Conservation (phyloP, 2,888 invertebrate species). For the Cyclophora punctaria region DNA sequence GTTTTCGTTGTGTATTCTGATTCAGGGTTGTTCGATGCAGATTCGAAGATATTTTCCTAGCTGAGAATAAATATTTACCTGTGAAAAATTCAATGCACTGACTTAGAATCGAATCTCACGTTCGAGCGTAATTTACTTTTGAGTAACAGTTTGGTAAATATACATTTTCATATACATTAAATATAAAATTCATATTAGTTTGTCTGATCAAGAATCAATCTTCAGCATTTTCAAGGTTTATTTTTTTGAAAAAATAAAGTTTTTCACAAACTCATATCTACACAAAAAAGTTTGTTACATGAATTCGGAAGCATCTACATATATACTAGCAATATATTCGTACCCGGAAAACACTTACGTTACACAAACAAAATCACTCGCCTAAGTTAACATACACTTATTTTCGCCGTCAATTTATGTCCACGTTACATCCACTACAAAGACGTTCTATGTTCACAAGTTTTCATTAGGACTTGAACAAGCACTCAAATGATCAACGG, state of each 20-base stretch:
- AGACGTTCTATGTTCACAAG: conserved; percentile 59
- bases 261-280: too few relatives aligned
- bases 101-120: conserved; percentile 25
- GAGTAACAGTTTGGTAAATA: neutral
- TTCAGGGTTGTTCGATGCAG: conserved; percentile 14
- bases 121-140: conserved; percentile 26
- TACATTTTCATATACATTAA: too few relatives aligned
- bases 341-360: too few relatives aligned
- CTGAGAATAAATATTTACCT: conserved; percentile 32
- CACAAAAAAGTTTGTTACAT: too few relatives aligned
- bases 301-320: too few relatives aligned
- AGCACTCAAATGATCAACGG: conserved; percentile 67
- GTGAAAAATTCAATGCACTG: conserved; percentile 26
- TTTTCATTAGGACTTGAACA: conserved; percentile 68
- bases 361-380: conserved; percentile 17
- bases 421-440: conserved; percentile 49
- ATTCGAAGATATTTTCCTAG: conserved; percentile 28
- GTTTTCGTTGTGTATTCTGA: neutral
- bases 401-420: conserved; percentile 30
- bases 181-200: too few relatives aligned
- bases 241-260: too few relatives aligned
- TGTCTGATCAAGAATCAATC: too few relatives aligned
- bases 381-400: conserved; percentile 27
- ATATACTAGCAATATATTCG: too few relatives aligned
- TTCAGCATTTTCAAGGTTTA: too few relatives aligned